phyloP scores from a whole-genome alignment of 1,140 invertebrate genomes.

The Heterodera schachtii region DNA sequence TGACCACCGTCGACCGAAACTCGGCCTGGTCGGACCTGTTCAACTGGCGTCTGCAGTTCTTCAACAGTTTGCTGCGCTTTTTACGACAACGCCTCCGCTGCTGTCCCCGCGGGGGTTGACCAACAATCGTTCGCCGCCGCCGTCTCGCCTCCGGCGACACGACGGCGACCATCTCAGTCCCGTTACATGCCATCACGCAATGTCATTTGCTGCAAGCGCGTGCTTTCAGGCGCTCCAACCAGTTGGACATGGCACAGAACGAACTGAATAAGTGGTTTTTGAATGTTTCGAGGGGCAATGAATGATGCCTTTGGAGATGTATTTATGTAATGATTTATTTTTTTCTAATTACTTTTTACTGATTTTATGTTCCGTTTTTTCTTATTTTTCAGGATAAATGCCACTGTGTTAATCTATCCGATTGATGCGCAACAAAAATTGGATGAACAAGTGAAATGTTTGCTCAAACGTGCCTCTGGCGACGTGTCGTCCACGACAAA shows the following conservation, averaged over 20 bases:
- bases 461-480: constrained; percentile 34
- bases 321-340: too few species aligned
- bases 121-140: not conserved
- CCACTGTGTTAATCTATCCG: constrained; percentile 29
- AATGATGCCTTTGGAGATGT: too few species aligned
- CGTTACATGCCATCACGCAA: constrained; percentile 44
- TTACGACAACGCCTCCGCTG: constrained; percentile 28
- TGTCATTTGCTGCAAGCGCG: constrained; percentile 43
- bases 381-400: constrained; percentile 30
- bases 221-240: constrained; percentile 40
- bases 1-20: constrained; percentile 43
- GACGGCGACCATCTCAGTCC: constrained; percentile 22
- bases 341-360: too few species aligned
- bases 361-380: too few species aligned
- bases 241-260: constrained; percentile 45
- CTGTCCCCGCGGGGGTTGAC: not conserved
- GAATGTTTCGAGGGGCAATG: not conserved
- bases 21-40: constrained; percentile 46
- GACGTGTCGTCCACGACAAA: constrained; percentile 1
- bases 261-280: constrained; percentile 38
- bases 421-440: constrained; percentile 43
- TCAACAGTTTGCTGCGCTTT: constrained; percentile 33
- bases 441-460: constrained; percentile 42
- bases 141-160: not conserved
- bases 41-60: constrained; percentile 46